Conservation (phyloP, 2,797 vertebrate genomes). For the Phrynocephalus forsythii region DNA sequence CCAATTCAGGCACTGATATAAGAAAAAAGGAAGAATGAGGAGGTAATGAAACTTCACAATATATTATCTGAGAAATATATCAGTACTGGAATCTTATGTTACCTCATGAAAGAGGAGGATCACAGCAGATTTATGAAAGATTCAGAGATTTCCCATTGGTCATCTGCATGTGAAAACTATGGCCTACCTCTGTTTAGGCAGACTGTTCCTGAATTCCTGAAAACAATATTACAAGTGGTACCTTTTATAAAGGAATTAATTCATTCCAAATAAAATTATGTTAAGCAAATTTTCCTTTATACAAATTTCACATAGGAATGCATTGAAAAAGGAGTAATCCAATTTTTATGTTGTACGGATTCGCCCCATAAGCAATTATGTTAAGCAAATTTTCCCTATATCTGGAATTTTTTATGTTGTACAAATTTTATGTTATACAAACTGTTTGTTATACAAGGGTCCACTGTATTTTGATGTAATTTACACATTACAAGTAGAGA, state of each 20-base stretch:
- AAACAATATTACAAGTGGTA: not conserved
- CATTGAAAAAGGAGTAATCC: no score
- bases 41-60: not conserved
- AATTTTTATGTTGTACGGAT: no score
- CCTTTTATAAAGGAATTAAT: no score
- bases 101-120: not conserved
- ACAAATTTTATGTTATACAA: no score
- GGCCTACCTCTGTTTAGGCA: not conserved
- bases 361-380: no score
- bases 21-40: not conserved
- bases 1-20: slow-evolving; percentile 8
- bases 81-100: not conserved
- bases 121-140: not conserved
- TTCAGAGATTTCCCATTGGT: not conserved
- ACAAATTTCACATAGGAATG: no score
- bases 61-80: not conserved
- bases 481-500: not conserved
- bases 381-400: no score
- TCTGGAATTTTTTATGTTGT: no score
- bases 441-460: no score
- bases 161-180: not conserved
- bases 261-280: no score
- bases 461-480: not conserved
- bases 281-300: no score
- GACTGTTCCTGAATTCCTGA: not conserved